Percentiles rank a stretch among this genome's conserved stretches.
Conservation (phyloP, 2,888 invertebrate species). For the Coronaproctus castanopsis region DNA sequence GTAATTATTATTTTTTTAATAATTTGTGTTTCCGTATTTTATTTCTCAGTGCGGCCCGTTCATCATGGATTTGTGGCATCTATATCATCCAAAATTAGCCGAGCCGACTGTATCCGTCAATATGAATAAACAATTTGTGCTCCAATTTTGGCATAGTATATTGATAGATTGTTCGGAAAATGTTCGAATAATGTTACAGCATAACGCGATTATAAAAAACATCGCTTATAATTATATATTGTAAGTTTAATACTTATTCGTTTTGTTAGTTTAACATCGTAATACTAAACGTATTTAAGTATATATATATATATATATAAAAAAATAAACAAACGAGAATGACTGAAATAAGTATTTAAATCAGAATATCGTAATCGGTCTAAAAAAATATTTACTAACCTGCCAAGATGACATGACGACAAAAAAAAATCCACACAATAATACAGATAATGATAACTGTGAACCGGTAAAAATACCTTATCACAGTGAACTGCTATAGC, state of each 20-base stretch:
- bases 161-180: conserved; percentile 85
- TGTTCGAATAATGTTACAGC: conserved; percentile 66
- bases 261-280: not conserved
- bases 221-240: conserved; percentile 91
- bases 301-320: too few species aligned
- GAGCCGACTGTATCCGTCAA: conserved; percentile 88
- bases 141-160: conserved; percentile 85
- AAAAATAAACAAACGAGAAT: too few species aligned
- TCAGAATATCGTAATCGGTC: too few species aligned
- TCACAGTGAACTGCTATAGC: too few species aligned
- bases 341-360: too few species aligned
- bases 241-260: conserved; percentile 35
- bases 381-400: too few species aligned
- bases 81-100: conserved; percentile 82
- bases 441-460: too few species aligned
- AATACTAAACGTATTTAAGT: too few species aligned
- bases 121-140: conserved; percentile 81
- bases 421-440: too few species aligned
- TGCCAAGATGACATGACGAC: too few species aligned
- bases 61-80: conserved; percentile 57
- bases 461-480: too few species aligned
- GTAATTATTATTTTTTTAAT: not conserved
- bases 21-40: not conserved
- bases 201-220: conserved; percentile 73
- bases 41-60: conserved; percentile 61